Percentiles rank a stretch among this genome's conserved stretches.
phyloP scores from a whole-genome alignment of 2,888 invertebrate genomes.

The Sclerodermus sp. region DNA sequence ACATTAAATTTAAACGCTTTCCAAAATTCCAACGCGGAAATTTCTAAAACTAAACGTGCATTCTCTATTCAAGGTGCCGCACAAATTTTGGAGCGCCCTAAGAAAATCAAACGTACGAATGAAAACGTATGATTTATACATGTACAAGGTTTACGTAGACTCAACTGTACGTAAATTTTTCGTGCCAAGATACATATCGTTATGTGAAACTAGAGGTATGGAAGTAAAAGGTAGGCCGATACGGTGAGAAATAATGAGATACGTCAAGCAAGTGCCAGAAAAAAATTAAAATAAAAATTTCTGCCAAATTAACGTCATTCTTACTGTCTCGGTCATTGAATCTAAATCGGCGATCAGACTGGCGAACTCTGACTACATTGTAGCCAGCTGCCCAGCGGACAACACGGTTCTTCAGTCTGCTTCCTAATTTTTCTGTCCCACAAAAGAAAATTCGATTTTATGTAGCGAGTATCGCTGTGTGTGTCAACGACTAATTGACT shows the following conservation, averaged over 20 bases:
- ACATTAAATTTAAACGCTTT: too few relatives aligned
- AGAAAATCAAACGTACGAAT: too few relatives aligned
- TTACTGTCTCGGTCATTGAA: conserved; percentile 57
- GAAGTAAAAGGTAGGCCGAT: conserved; percentile 17
- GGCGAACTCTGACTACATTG: conserved; percentile 57
- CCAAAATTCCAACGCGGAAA: too few relatives aligned
- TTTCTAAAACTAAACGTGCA: too few relatives aligned
- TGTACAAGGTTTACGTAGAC: too few relatives aligned
- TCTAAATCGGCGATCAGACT: conserved; percentile 55
- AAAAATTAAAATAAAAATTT: conserved; percentile 23
- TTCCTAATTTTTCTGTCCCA: conserved; percentile 44
- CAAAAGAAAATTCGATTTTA: conserved; percentile 29
- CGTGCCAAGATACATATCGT: too few relatives aligned
- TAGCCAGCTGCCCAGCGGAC: conserved; percentile 55
- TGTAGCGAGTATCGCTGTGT: not conserved
- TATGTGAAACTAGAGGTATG: too few relatives aligned
- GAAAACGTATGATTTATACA: too few relatives aligned
- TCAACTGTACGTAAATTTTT: too few relatives aligned
- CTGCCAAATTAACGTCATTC: conserved; percentile 34
- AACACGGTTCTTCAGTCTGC: conserved; percentile 50
- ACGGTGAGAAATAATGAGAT: not conserved
- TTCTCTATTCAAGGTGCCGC: too few relatives aligned
- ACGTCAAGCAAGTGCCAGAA: conserved; percentile 31
- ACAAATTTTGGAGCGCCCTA: too few relatives aligned
- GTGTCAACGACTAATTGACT: not conserved